Percentiles rank a stretch among this genome's conserved stretches.
These are phyloP conservation scores for Orchesella flavescens DNA, from an alignment of 2,888 invertebrate species.

Conservation along the genomic window DNA sequence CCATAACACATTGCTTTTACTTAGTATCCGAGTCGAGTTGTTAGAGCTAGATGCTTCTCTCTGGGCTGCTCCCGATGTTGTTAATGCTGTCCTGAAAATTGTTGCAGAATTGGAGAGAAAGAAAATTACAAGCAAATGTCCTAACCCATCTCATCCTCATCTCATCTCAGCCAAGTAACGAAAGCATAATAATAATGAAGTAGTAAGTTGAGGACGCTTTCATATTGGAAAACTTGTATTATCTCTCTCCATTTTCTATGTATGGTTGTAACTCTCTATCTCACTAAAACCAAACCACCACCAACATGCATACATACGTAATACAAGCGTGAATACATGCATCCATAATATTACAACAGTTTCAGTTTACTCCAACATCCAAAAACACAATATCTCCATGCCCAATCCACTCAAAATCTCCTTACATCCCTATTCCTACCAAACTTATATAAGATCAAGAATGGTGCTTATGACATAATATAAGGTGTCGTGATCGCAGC, in stretches of 20 bases:
- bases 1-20: neutral
- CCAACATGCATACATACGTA: constrained; percentile 33
- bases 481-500: constrained; percentile 13
- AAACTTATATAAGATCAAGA: constrained; percentile 61
- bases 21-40: too few relatives aligned
- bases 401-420: too few relatives aligned
- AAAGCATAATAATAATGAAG: constrained; percentile 17
- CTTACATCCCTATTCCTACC: too few relatives aligned
- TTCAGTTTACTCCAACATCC: constrained; percentile 47
- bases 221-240: constrained; percentile 17
- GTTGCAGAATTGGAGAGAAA: constrained; percentile 55
- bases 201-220: constrained; percentile 50
- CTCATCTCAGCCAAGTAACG: neutral
- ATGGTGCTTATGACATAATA: constrained; percentile 29
- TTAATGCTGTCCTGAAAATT: constrained; percentile 41
- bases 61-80: neutral
- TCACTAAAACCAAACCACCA: constrained; percentile 21
- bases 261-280: neutral
- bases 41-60: constrained; percentile 7
- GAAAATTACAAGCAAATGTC: constrained; percentile 66
- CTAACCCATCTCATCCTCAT: constrained; percentile 49
- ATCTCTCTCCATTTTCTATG: constrained; percentile 11
- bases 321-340: constrained; percentile 8
- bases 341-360: constrained; percentile 25
- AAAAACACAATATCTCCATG: too few relatives aligned